Percentiles rank a stretch among this genome's conserved stretches.
phyloP scores from a whole-genome alignment of 2,888 invertebrate species.

The Cheilosia scutellata region DNA sequence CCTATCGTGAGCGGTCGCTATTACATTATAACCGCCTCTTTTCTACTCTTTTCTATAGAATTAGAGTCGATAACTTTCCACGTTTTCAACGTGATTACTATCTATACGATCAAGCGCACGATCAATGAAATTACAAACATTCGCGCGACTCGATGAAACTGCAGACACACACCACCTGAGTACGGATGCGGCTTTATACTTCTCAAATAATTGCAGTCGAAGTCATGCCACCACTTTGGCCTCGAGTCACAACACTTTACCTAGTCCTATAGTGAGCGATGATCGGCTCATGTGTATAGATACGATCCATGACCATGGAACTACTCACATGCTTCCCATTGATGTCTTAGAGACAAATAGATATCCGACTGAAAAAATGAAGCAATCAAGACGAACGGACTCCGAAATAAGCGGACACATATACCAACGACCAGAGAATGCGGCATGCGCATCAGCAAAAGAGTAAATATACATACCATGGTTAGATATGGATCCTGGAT shows the following conservation, averaged over 20 bases:
- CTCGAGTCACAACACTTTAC: constrained; percentile 70
- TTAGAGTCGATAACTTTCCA: constrained; percentile 68
- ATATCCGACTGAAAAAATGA: constrained; percentile 67
- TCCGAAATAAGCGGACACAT: constrained; percentile 12
- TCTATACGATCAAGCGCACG: constrained; percentile 66
- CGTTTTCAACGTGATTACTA: constrained; percentile 65
- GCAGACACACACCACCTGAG: constrained; percentile 37
- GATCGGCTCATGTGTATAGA: constrained; percentile 33
- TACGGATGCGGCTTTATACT: constrained; percentile 37
- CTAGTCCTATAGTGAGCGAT: constrained; percentile 18
- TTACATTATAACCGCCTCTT: constrained; percentile 17
- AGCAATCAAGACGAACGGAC: constrained; percentile 65
- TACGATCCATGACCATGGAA: constrained; percentile 51
- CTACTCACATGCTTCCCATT: constrained; percentile 63
- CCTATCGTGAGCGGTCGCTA: constrained; percentile 15
- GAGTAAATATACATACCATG: constrained; percentile 65
- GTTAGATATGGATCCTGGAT: constrained; percentile 71
- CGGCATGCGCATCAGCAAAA: constrained; percentile 58
- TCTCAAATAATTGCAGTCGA: constrained; percentile 62
- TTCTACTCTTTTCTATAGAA: constrained; percentile 26
- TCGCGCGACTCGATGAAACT: constrained; percentile 38
- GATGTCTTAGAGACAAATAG: constrained; percentile 75
- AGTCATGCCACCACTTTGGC: constrained; percentile 60
- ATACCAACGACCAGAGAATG: not conserved
- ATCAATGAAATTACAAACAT: constrained; percentile 71